phyloP scores from a whole-genome alignment of 1,140 invertebrate species.

The Xylocopa sonorina region DNA sequence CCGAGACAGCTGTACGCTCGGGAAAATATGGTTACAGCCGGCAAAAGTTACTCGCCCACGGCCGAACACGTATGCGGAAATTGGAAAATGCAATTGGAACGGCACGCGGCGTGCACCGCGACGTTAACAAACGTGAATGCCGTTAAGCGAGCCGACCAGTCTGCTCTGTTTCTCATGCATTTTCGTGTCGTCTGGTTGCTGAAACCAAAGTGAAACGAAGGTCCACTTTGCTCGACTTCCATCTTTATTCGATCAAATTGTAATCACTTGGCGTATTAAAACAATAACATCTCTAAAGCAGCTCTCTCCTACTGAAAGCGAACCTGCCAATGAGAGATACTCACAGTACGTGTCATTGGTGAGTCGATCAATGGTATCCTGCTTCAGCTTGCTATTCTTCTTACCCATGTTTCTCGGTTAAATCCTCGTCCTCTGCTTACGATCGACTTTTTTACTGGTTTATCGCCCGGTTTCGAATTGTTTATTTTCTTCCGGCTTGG shows the following conservation, averaged over 20 bases:
- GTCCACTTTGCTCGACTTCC: no score
- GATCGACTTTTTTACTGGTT: not conserved
- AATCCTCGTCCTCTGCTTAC: not conserved
- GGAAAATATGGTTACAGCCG: conserved; percentile 50
- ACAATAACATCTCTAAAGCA: no score
- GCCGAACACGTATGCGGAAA: conserved; percentile 12
- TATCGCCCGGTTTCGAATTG: not conserved
- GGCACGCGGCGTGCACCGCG: not conserved
- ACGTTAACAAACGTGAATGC: conserved; percentile 38
- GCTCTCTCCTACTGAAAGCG: no score
- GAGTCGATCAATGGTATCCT: conserved; percentile 94
- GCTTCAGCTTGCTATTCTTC: conserved; percentile 96
- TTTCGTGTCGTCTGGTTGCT: no score
- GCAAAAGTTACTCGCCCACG: conserved; percentile 19
- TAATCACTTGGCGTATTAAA: no score
- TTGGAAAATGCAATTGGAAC: conserved; percentile 43
- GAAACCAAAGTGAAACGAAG: no score
- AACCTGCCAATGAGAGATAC: conserved; percentile 76
- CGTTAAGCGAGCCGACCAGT: not conserved
- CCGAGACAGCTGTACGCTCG: conserved; percentile 24
- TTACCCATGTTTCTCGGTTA: conserved; percentile 82
- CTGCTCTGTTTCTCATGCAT: no score
- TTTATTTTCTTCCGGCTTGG: not conserved
- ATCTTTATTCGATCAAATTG: no score
- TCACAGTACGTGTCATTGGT: conserved; percentile 95